Conservation (phyloP, 2,113 vertebrate genomes). For the Pachycephala philippinensis region DNA sequence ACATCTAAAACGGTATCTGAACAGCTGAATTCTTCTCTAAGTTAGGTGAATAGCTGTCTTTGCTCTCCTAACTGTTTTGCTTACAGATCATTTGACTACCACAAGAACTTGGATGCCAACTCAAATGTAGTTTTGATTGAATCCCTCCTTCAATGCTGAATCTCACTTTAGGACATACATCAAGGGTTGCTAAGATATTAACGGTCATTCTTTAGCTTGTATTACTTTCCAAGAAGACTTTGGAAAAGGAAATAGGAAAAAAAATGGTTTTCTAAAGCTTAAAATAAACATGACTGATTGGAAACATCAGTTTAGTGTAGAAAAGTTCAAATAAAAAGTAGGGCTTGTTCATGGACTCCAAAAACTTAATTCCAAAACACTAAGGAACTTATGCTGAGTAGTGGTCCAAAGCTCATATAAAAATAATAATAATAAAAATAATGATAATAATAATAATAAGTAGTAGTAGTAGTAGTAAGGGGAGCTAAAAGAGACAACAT, state of each 20-base stretch:
- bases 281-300: background rate
- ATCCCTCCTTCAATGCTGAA: background rate
- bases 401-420: background rate
- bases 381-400: background rate
- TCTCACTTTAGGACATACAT: background rate
- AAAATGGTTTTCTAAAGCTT: background rate
- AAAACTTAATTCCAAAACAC: background rate
- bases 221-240: background rate
- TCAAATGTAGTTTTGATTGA: background rate
- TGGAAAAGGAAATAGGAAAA: background rate
- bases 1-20: background rate
- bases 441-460: rapidly evolving
- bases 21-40: background rate
- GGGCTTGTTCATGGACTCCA: background rate
- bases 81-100: background rate
- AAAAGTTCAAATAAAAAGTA: background rate
- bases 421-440: background rate
- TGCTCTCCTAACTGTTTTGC: background rate
- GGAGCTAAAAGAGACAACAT: background rate
- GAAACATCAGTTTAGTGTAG: background rate
- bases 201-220: background rate
- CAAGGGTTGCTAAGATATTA: background rate
- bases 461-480: background rate
- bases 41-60: background rate
- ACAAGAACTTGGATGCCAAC: background rate